These are phyloP conservation scores for Eulemur rubriventer DNA, from an alignment of 2,797 vertebrate genomes.

Conservation along the genomic window DNA sequence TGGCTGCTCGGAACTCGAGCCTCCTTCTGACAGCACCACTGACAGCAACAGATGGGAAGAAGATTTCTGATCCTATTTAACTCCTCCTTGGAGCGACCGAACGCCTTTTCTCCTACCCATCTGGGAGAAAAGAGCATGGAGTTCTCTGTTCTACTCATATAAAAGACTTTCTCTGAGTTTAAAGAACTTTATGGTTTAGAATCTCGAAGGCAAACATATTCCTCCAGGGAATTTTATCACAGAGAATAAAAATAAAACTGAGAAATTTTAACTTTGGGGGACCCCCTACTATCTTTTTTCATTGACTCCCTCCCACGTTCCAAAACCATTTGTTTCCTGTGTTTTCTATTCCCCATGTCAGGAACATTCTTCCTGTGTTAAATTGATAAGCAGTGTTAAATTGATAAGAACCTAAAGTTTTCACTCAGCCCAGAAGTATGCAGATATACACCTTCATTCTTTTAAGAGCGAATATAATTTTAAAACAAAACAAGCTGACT, in stretches of 20 bases:
- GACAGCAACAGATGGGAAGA: not conserved
- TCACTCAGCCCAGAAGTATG: not conserved
- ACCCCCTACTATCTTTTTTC: not conserved
- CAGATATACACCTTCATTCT: not conserved
- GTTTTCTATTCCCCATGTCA: not conserved
- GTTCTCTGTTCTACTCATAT: not conserved
- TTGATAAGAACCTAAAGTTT: not conserved
- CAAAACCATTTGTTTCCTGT: not conserved
- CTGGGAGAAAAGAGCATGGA: not conserved
- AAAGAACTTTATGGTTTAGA: not conserved
- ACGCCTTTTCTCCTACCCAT: not conserved
- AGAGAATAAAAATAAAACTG: not conserved
- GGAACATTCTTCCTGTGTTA: not conserved
- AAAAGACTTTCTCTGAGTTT: not conserved
- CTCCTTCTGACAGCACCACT: not conserved
- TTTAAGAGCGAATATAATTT: not conserved
- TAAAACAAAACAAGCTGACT: not conserved
- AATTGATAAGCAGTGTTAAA: not conserved
- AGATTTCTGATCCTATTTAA: not conserved
- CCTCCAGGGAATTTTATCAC: not conserved
- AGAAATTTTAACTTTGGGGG: not conserved
- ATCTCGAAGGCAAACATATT: not conserved
- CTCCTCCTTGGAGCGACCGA: not conserved
- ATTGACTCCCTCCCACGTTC: not conserved
- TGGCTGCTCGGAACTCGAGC: not conserved